Conservation (phyloP, 2,888 invertebrate species). For the Hoplodrina blanda region DNA sequence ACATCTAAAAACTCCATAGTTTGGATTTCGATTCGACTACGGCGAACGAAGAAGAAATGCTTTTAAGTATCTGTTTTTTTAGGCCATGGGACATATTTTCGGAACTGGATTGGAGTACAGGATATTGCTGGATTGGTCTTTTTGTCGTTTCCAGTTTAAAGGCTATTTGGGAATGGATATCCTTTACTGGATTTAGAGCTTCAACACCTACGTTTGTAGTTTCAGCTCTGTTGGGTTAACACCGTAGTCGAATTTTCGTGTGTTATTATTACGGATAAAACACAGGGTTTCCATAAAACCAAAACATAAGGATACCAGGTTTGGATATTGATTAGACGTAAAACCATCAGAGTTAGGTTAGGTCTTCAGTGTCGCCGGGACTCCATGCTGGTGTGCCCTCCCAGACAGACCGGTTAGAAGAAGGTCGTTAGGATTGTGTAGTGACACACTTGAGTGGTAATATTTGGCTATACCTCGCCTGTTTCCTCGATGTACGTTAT, state of each 20-base stretch:
- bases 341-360: constrained; percentile 80
- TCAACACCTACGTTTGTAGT: constrained; percentile 37
- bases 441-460: constrained; percentile 86
- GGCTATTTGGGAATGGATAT: constrained; percentile 31
- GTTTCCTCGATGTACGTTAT: constrained; percentile 98
- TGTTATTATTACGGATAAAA: constrained; percentile 52
- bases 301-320: constrained; percentile 68
- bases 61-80: constrained; percentile 11
- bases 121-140: constrained; percentile 49
- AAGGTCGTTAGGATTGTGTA: constrained; percentile 90
- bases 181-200: constrained; percentile 33
- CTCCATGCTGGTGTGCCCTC: constrained; percentile 89
- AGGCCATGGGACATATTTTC: constrained; percentile 16
- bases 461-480: constrained; percentile 94
- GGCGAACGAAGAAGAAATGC: constrained; percentile 38
- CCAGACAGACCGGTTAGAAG: constrained; percentile 90
- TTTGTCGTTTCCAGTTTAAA: constrained; percentile 49
- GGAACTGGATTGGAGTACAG: constrained; percentile 50
- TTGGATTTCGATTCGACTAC: constrained; percentile 59
- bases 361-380: constrained; percentile 82
- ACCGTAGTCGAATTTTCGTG: constrained; percentile 57
- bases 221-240: constrained; percentile 32
- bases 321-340: constrained; percentile 80
- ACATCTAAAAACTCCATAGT: constrained; percentile 54
- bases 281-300: constrained; percentile 63